Percentiles rank a stretch among this genome's conserved stretches.
phyloP scores from a whole-genome alignment of 2,797 vertebrate genomes.

The Ciconia nigra region DNA sequence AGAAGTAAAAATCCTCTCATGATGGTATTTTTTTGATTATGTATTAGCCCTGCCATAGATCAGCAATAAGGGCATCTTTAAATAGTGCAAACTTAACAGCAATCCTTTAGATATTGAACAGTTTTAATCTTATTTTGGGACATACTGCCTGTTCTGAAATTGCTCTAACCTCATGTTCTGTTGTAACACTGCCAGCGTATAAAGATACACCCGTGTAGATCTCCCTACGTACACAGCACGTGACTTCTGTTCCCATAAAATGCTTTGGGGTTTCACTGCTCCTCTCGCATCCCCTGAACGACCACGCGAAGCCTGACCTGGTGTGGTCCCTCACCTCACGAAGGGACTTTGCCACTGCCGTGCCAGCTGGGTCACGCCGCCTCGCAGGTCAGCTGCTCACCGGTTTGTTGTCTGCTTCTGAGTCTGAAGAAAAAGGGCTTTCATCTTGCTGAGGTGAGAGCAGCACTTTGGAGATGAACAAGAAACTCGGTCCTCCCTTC shows the following conservation, averaged over 20 bases:
- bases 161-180: not conserved
- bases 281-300: not conserved
- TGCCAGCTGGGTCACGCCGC: accelerated
- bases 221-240: accelerated
- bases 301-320: not conserved
- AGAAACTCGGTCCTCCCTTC: accelerated
- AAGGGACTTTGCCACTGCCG: not conserved
- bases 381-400: not conserved
- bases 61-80: not conserved
- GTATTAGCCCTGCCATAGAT: not conserved
- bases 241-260: not conserved
- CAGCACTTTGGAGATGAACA: not conserved
- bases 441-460: not conserved
- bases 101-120: not conserved
- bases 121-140: not conserved
- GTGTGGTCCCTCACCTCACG: not conserved
- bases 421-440: not conserved
- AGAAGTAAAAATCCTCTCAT: not conserved
- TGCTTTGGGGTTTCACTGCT: not conserved
- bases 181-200: accelerated
- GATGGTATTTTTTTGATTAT: not conserved
- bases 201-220: not conserved
- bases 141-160: not conserved
- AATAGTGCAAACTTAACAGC: not conserved
- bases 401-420: not conserved